Evolutionary conservation across 1,140 invertebrate species (phyloP).

Genomic region (Macrosteles quadrilineatus): DNA sequence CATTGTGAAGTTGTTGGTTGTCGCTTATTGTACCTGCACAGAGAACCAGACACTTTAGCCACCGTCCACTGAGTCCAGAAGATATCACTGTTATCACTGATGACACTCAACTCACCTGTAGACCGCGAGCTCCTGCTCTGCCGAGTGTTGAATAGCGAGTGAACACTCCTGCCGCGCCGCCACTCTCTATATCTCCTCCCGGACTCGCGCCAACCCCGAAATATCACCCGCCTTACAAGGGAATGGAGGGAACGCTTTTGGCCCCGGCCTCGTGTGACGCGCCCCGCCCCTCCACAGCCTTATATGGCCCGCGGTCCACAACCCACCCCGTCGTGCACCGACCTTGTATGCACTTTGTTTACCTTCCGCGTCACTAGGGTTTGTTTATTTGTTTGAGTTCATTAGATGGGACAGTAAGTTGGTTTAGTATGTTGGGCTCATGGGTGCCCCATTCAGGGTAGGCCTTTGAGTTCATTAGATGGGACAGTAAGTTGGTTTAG

Average conservation of each 20-base stretch:
- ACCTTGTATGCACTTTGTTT: background rate
- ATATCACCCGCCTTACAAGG: slow-evolving; percentile 38
- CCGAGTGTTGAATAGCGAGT: slow-evolving; percentile 34
- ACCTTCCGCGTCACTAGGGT: too few species aligned
- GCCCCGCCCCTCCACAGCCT: slow-evolving; percentile 5
- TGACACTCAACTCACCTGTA: slow-evolving; percentile 5
- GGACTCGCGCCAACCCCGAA: slow-evolving; percentile 31
- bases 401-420: too few species aligned
- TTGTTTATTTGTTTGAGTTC: too few species aligned
- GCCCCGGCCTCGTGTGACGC: background rate
- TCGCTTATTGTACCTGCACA: slow-evolving; percentile 28
- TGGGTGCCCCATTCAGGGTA: too few species aligned
- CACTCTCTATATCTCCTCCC: slow-evolving; percentile 33
- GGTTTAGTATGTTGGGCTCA: too few species aligned
- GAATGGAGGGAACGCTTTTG: slow-evolving; percentile 33
- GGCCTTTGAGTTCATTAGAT: too few species aligned
- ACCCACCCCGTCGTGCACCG: background rate
- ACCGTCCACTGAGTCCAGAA: background rate
- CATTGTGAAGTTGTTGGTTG: slow-evolving; percentile 60
- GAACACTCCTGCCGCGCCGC: slow-evolving; percentile 16
- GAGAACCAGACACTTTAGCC: slow-evolving; percentile 20
- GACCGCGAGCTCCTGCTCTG: slow-evolving; percentile 33
- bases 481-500: too few species aligned
- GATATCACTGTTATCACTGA: background rate
- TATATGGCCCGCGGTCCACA: slow-evolving; percentile 18